Evolutionary conservation across 1,140 invertebrate genomes (phyloP).

Genomic region (Apis florea): DNA sequence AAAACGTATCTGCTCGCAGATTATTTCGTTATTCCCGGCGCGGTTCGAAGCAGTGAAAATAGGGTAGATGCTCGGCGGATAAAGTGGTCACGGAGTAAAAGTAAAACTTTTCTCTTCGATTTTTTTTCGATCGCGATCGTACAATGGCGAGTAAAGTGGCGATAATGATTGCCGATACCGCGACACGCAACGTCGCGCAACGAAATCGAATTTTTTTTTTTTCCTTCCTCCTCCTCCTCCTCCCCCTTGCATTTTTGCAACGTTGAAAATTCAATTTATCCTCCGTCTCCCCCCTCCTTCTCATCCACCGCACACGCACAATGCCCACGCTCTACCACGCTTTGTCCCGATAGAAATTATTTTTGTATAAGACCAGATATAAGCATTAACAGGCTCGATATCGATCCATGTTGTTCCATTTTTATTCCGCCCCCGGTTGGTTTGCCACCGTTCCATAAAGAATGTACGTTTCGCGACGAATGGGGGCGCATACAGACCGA

Average conservation of each 20-base stretch:
- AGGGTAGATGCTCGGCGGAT: conserved; percentile 23
- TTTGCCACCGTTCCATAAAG: neutral
- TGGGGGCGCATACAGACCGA: neutral
- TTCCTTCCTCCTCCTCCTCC: no score
- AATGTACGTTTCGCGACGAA: neutral
- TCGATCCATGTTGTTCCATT: conserved; percentile 25
- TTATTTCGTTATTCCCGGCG: conserved; percentile 14
- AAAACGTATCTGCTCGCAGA: conserved; percentile 20
- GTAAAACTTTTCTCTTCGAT: conserved; percentile 31
- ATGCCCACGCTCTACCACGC: no score
- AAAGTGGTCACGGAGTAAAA: conserved; percentile 37
- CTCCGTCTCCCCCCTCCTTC: neutral
- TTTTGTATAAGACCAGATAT: conserved; percentile 17
- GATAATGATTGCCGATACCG: conserved; percentile 45
- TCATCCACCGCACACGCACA: no score
- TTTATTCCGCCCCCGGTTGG: neutral
- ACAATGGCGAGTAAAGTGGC: neutral
- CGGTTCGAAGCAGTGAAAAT: neutral
- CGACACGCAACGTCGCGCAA: neutral
- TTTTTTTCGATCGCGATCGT: neutral
- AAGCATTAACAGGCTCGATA: conserved; percentile 32
- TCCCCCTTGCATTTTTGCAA: neutral
- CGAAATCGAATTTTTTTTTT: conserved; percentile 21
- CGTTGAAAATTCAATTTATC: conserved; percentile 31
- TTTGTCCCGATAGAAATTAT: conserved; percentile 22